Percentiles rank a stretch among this genome's conserved stretches.
phyloP scores from a whole-genome alignment of 2,113 vertebrate species.

The Nymphicus hollandicus region DNA sequence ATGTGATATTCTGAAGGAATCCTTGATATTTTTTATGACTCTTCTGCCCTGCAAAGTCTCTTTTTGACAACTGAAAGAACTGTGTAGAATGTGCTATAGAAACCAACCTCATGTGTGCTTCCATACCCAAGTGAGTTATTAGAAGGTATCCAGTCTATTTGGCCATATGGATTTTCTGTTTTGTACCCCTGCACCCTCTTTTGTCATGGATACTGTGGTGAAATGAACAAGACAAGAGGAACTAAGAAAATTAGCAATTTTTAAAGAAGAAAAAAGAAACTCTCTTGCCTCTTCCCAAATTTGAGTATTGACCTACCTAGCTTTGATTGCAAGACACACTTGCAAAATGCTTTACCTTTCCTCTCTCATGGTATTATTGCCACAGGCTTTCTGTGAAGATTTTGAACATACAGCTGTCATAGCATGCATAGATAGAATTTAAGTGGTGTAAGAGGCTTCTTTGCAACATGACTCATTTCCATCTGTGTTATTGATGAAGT shows the following conservation, averaged over 20 bases:
- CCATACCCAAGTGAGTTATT: not conserved
- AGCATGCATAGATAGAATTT: fast-evolving
- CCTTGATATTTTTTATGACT: not conserved
- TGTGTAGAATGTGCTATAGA: not conserved
- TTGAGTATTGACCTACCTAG: not conserved
- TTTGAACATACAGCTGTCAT: not conserved
- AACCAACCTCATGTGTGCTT: not conserved
- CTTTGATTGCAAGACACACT: not conserved
- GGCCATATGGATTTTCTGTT: not conserved
- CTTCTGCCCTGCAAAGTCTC: not conserved
- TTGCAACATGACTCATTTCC: not conserved
- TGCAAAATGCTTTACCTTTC: not conserved
- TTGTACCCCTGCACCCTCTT: not conserved
- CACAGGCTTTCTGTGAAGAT: not conserved
- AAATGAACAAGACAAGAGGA: not conserved
- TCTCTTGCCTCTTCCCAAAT: not conserved
- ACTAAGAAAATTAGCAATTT: not conserved
- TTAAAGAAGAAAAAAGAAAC: not conserved
- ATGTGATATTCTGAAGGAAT: not conserved
- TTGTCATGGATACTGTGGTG: not conserved
- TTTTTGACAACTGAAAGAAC: not conserved
- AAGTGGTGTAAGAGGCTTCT: not conserved
- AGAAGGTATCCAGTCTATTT: not conserved
- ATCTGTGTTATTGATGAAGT: fast-evolving
- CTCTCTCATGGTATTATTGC: not conserved